Evolutionary conservation across 2,113 vertebrate species (phyloP).

Genomic region (Columbina picui): DNA sequence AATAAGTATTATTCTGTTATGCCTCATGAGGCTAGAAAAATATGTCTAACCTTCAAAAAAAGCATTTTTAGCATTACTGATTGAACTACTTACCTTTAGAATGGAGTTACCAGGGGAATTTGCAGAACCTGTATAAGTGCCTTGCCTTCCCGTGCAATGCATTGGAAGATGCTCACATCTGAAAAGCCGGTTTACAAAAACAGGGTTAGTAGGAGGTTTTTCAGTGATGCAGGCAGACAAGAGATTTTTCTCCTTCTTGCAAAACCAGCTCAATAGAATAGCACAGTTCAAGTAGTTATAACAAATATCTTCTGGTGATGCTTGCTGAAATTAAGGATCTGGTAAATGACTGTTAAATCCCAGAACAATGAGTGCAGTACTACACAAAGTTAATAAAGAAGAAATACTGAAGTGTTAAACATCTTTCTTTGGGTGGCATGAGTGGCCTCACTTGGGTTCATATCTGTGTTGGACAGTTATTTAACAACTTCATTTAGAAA

Average conservation of each 20-base stretch:
- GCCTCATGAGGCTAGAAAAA: background rate
- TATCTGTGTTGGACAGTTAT: background rate
- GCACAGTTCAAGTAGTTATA: background rate
- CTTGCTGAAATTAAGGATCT: background rate
- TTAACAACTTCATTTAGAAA: background rate
- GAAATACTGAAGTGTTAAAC: background rate
- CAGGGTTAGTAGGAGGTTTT: background rate
- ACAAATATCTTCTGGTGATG: rapidly evolving
- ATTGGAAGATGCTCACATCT: background rate
- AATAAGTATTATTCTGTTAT: background rate
- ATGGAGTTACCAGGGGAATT: background rate
- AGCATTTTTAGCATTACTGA: background rate
- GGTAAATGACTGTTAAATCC: background rate
- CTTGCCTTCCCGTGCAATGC: background rate
- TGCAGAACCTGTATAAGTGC: background rate
- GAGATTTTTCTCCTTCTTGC: background rate
- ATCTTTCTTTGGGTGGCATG: background rate
- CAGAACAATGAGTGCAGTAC: background rate
- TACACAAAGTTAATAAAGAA: background rate
- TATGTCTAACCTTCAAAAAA: background rate
- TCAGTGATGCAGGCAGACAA: background rate
- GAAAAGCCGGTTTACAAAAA: background rate
- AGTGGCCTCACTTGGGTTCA: background rate
- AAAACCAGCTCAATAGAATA: background rate
- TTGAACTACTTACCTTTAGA: background rate